Evolutionary conservation across 2,113 vertebrate species (phyloP).

Genomic region (Miniopterus natalensis): DNA sequence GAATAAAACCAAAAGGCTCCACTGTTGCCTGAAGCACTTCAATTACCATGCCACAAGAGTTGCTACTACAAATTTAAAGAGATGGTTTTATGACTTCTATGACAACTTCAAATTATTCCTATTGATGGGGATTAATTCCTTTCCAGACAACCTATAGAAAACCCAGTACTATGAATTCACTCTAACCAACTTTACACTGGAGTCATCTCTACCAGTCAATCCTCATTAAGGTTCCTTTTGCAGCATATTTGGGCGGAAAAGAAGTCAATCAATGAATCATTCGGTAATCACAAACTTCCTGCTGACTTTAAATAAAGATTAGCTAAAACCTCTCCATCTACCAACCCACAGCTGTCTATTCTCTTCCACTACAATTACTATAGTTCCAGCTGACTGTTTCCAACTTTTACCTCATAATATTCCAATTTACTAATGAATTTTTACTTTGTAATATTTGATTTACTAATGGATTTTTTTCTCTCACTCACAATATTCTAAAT

Average conservation of each 20-base stretch:
- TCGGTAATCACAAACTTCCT: conserved; percentile 63
- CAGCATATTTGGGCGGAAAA: not conserved
- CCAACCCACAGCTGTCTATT: not conserved
- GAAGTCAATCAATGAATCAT: conserved; percentile 26
- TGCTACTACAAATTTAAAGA: conserved; percentile 81
- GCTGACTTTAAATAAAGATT: conserved; percentile 56
- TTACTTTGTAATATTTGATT: conserved; percentile 41
- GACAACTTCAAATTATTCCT: conserved; percentile 78
- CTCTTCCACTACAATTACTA: not conserved
- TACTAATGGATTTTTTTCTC: conserved; percentile 35
- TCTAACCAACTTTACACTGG: conserved; percentile 38
- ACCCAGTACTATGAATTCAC: not conserved
- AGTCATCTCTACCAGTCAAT: conserved; percentile 32
- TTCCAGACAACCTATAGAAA: conserved; percentile 74
- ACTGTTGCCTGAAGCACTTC: conserved; percentile 81
- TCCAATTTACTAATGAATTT: not conserved
- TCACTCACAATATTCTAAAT: conserved; percentile 48
- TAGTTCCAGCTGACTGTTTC: not conserved
- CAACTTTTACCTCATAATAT: conserved; percentile 46
- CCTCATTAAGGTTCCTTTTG: conserved; percentile 12
- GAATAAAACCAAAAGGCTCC: conserved; percentile 84
- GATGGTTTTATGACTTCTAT: conserved; percentile 83
- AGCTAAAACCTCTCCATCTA: conserved; percentile 54
- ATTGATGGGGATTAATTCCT: conserved; percentile 80
- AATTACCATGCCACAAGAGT: conserved; percentile 85